Evolutionary conservation across 1,140 invertebrate species (phyloP).

Genomic region (Papilio aristodemus): DNA sequence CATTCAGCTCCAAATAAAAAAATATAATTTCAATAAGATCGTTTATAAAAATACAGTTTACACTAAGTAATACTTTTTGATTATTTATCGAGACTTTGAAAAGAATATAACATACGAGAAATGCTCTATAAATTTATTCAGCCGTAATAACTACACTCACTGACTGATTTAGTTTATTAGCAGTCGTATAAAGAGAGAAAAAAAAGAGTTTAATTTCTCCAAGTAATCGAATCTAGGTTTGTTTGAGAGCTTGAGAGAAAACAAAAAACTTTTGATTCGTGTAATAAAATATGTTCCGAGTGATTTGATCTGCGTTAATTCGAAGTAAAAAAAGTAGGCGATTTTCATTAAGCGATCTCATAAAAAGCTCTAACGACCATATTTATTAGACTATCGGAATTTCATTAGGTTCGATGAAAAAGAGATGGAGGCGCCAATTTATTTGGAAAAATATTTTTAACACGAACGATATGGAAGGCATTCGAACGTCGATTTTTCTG

Average conservation of each 20-base stretch:
- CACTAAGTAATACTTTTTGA: too few relatives aligned
- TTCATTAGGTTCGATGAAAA: slow-evolving; percentile 14
- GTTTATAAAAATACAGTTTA: too few relatives aligned
- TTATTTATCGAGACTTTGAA: too few relatives aligned
- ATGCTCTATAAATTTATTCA: too few relatives aligned
- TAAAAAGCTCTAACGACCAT: slow-evolving; percentile 20
- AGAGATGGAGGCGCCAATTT: background rate
- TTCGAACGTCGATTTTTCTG: background rate
- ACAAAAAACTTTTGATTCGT: background rate
- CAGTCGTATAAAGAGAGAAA: too few relatives aligned
- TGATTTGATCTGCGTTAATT: slow-evolving; percentile 3
- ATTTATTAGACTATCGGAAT: slow-evolving; percentile 22
- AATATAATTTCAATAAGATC: too few relatives aligned
- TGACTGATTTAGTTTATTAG: too few relatives aligned
- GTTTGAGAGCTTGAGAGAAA: background rate
- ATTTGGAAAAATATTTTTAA: slow-evolving; percentile 11
- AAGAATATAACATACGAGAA: too few relatives aligned
- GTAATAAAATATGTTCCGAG: slow-evolving; percentile 9
- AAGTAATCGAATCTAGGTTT: background rate
- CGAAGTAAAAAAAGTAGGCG: background rate
- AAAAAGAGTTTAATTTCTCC: too few relatives aligned
- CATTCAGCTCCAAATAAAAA: too few relatives aligned
- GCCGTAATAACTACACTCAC: too few relatives aligned
- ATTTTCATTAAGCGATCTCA: slow-evolving; percentile 20
- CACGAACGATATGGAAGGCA: background rate